Percentiles rank a stretch among this genome's conserved stretches.
Evolutionary conservation across 2,888 invertebrate genomes (phyloP).

Genomic region (Neria commutata): DNA sequence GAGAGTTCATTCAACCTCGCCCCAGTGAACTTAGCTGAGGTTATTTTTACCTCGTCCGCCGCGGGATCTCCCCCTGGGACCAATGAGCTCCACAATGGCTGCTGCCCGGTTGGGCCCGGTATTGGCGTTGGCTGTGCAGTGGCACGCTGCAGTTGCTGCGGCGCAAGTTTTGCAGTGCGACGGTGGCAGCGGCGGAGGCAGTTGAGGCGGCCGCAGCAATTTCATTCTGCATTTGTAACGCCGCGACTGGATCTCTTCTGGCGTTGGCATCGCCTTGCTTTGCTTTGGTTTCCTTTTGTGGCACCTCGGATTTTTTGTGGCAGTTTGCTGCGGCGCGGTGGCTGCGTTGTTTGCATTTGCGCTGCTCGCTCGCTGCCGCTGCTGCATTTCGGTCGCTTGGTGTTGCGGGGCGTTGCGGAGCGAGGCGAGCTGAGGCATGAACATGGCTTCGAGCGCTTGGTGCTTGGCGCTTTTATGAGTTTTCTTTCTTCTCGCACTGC

Average conservation of each 20-base stretch:
- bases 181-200: background rate
- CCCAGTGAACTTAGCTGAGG: slow-evolving; percentile 63
- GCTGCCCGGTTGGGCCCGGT: background rate
- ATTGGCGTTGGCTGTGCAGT: background rate
- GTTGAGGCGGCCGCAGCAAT: background rate
- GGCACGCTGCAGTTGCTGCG: background rate
- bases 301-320: background rate
- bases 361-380: background rate
- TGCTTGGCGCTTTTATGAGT: too few relatives aligned
- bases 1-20: slow-evolving; percentile 62
- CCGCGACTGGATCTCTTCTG: background rate
- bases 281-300: slow-evolving; percentile 1
- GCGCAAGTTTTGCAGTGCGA: slow-evolving; percentile 2
- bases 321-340: background rate
- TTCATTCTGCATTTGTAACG: slow-evolving; percentile 16
- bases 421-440: too few relatives aligned
- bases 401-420: background rate
- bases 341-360: slow-evolving; percentile 1
- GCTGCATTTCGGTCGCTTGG: background rate
- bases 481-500: background rate
- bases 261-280: background rate
- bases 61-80: background rate
- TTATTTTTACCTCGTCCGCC: slow-evolving; percentile 55
- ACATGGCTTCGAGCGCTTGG: background rate
- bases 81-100: background rate